Evolutionary conservation across 2,888 invertebrate genomes (phyloP).

Genomic region (Xanthia icteritia): DNA sequence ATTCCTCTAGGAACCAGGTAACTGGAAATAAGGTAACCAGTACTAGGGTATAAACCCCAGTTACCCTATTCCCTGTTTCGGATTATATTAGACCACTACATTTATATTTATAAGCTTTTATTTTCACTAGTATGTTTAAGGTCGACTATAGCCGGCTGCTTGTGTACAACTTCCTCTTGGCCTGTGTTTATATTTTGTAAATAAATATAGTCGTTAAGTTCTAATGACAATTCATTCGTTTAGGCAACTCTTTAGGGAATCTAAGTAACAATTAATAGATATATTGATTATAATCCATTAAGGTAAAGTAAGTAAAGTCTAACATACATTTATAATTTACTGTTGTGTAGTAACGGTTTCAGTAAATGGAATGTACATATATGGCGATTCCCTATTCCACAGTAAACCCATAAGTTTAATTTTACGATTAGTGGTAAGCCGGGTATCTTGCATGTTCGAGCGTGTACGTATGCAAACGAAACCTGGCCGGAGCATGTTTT

Average conservation of each 20-base stretch:
- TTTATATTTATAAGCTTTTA: not conserved
- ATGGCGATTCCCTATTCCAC: constrained; percentile 38
- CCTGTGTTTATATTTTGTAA: not conserved
- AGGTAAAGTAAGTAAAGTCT: not conserved
- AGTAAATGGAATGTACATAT: constrained; percentile 39
- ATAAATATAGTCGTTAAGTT: not conserved
- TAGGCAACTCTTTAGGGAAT: not conserved
- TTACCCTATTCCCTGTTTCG: not conserved
- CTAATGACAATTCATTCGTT: not conserved
- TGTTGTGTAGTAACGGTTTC: constrained; percentile 27
- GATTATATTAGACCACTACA: not conserved
- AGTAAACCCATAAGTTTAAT: constrained; percentile 38
- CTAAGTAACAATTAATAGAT: not conserved
- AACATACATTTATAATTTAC: constrained; percentile 26
- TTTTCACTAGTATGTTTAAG: not conserved
- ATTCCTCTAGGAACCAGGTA: not conserved
- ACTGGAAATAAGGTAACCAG: not conserved
- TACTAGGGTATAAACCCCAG: not conserved
- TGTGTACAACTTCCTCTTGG: not conserved
- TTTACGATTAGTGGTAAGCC: constrained; percentile 39
- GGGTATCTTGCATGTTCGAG: not conserved
- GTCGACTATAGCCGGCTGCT: not conserved
- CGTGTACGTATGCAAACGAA: constrained; percentile 29
- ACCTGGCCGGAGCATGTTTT: constrained; percentile 7
- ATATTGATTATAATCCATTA: not conserved